Percentiles rank a stretch among this genome's conserved stretches.
phyloP scores from a whole-genome alignment of 2,113 vertebrate species.

The Scolopax mira region DNA sequence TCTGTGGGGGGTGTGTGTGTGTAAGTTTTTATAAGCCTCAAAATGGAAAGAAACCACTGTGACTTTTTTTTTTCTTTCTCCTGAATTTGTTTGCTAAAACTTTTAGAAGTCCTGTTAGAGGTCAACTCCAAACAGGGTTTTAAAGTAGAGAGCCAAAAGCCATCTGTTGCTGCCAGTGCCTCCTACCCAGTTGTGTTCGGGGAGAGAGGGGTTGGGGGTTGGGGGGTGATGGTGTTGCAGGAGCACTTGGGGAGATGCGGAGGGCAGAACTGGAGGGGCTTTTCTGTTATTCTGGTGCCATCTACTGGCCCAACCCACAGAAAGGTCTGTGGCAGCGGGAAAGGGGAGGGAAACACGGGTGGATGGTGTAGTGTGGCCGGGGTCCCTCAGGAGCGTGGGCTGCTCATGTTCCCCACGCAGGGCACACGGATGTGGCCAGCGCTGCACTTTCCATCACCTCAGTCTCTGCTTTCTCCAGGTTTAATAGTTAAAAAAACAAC shows the following conservation, averaged over 20 bases:
- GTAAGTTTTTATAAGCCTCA: background rate
- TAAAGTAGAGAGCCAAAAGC: background rate
- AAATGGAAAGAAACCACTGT: background rate
- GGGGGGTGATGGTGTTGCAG: background rate
- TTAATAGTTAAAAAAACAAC: background rate
- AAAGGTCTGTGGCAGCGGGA: background rate
- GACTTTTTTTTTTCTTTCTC: background rate
- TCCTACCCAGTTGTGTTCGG: rapidly evolving
- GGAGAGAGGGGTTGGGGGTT: no score
- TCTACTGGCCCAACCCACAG: slow-evolving; percentile 33
- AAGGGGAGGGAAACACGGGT: background rate
- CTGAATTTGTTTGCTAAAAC: background rate
- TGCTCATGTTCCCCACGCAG: background rate
- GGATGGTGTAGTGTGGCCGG: rapidly evolving
- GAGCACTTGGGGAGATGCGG: background rate
- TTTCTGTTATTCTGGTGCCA: slow-evolving; percentile 56
- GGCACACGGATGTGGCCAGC: rapidly evolving
- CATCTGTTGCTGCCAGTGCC: rapidly evolving
- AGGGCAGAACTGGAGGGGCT: background rate
- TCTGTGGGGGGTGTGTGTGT: rapidly evolving
- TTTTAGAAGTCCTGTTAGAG: background rate
- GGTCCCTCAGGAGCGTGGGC: rapidly evolving
- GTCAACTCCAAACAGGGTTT: background rate
- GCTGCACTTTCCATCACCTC: rapidly evolving
- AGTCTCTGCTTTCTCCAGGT: background rate